Percentiles rank a stretch among this genome's conserved stretches.
Conservation (phyloP, 2,797 vertebrate genomes). For the Xenops minutus region DNA sequence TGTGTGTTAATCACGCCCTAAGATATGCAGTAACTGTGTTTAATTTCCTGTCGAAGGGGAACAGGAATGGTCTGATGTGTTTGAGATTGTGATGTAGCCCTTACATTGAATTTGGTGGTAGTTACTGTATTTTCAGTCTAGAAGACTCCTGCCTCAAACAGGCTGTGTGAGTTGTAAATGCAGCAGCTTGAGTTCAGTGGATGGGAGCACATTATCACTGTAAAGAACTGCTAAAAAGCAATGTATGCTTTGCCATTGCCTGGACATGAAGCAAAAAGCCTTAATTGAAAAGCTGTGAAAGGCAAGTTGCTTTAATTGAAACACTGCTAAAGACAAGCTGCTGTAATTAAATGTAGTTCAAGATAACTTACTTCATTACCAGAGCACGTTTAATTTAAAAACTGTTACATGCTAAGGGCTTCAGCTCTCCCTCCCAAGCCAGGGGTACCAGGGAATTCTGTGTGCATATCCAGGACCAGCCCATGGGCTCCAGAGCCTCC, state of each 20-base stretch:
- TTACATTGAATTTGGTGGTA: neutral
- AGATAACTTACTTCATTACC: neutral
- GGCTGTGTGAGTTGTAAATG: neutral
- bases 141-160: neutral
- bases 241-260: neutral
- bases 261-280: neutral
- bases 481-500: no score
- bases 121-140: neutral
- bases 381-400: neutral
- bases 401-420: neutral
- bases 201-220: neutral
- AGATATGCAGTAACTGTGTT: neutral
- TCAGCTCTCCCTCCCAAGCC: neutral
- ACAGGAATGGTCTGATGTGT: neutral
- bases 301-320: neutral
- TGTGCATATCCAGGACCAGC: neutral
- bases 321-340: neutral
- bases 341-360: neutral
- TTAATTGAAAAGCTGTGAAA: neutral
- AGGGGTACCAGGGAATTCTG: neutral
- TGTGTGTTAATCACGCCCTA: neutral
- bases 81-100: rapidly evolving
- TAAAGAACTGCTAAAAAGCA: neutral
- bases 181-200: neutral
- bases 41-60: neutral